Percentiles rank a stretch among this genome's conserved stretches.
Conservation (phyloP, 1,140 invertebrate genomes). For the Tetramorium parvispinum region DNA sequence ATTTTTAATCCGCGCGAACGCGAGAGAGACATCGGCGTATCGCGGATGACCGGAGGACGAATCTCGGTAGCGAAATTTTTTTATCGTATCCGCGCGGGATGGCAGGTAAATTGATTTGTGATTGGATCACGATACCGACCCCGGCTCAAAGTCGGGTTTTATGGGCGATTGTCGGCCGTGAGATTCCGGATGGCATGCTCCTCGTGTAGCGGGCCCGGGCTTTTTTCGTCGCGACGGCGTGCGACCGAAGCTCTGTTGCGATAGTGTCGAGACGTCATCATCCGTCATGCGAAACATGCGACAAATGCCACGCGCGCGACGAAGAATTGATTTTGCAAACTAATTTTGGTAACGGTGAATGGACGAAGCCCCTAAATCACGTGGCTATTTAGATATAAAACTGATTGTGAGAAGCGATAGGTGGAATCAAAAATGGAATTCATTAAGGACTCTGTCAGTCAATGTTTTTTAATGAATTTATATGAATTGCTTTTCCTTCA, state of each 20-base stretch:
- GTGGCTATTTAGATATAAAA: neutral
- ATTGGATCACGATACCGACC: constrained; percentile 65
- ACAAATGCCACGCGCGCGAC: constrained; percentile 35
- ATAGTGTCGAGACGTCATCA: constrained; percentile 63
- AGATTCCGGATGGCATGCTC: constrained; percentile 47
- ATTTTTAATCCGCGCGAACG: constrained; percentile 58
- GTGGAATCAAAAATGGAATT: neutral
- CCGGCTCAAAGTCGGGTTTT: constrained; percentile 65
- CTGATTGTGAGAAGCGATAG: neutral
- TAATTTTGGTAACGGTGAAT: neutral
- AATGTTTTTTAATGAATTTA: neutral
- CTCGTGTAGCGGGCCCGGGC: constrained; percentile 42
- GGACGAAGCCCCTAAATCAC: neutral
- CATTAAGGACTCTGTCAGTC: neutral
- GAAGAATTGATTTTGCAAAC: constrained; percentile 29
- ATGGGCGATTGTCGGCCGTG: constrained; percentile 64
- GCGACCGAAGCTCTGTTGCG: constrained; percentile 55
- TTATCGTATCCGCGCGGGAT: constrained; percentile 66
- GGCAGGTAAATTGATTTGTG: constrained; percentile 76
- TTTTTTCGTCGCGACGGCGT: constrained; percentile 64
- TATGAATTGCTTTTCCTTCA: neutral
- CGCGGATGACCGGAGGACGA: constrained; percentile 54
- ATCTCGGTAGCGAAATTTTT: constrained; percentile 70
- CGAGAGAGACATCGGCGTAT: constrained; percentile 35
- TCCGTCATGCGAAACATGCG: constrained; percentile 64